Evolutionary conservation across 2,797 vertebrate genomes (phyloP), one percentile per base, ranked within the genome.

Genomic region (Octomys mimax): DNA sequence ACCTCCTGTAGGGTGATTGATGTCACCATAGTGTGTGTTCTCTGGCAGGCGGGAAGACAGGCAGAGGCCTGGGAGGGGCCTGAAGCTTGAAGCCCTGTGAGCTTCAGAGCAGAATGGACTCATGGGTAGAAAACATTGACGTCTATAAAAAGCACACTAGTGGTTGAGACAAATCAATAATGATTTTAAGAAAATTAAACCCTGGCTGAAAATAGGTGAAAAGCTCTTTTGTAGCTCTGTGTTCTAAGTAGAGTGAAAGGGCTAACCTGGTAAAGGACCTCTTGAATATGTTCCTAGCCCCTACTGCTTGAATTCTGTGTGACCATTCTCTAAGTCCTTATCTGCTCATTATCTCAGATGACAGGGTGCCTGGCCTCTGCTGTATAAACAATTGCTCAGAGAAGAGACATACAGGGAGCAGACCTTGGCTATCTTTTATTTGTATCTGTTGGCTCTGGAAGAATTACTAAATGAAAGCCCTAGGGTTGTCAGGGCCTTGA

Each of bases 151-250:
- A 93, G 66, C 24, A 26, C 82, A 86, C 82, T 61, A 75, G 86
- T 93, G 62, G 64, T 90, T 93, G 87, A 94, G 85, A 88, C 10
- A 71, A 96, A 96, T 96, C 87, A 71, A 96, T 97, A 83, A 78
- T 87, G 92, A 92, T 91, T 95, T 95, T 95, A 88, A 90, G 95
- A 94, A 97, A 98, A 97, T 92, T 85, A 89, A 97, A 91, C 62
- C 18, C 68, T 78, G 49, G 28, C 66, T 94, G 61, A 77, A 96
- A 96, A 89, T 61, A 16, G 61, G 52, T 68, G 22, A 84, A 96
- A 96, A 92, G 75, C 79, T 75, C 73, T 92, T 84, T 86, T 70
- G 75, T 93, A 93, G 42, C 36, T 54, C 19, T 22, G n/a, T 46
- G n/a, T 36, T 79, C n/a, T 75, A 70, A 78, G 73, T 62, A 57